Evolutionary conservation across 1,140 invertebrate species (phyloP).

Genomic region (Pteromalus puparum): DNA sequence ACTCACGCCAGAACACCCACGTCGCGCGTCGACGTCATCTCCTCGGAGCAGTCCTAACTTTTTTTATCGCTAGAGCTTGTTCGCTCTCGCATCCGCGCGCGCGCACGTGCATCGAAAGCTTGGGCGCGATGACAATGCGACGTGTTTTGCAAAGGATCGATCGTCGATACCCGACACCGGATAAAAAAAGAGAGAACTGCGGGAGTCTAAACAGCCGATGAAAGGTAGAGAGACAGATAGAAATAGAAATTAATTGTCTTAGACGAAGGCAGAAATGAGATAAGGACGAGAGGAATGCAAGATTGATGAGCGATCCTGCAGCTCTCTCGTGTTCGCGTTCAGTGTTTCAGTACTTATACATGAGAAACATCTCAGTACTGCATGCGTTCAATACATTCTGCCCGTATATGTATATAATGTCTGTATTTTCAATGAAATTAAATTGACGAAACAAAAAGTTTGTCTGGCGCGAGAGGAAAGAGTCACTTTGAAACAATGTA

Average conservation of each 20-base stretch:
- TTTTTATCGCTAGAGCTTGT: conserved; percentile 33
- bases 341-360: not conserved
- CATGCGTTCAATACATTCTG: not conserved
- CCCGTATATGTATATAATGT: not conserved
- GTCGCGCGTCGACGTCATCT: not conserved
- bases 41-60: conserved; percentile 6
- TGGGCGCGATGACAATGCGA: conserved; percentile 64
- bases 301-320: not conserved
- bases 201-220: conserved; percentile 69
- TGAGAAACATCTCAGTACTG: not conserved
- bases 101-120: conserved; percentile 6
- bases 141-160: conserved; percentile 71
- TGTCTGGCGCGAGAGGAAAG: not conserved
- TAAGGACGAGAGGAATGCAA: not conserved
- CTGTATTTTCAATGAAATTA: not conserved
- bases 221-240: too few species aligned
- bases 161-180: conserved; percentile 71
- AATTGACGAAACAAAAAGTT: not conserved
- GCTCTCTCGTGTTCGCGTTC: not conserved
- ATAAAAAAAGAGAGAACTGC: conserved; percentile 61
- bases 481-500: not conserved
- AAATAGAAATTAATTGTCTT: conserved; percentile 40
- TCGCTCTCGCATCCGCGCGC: not conserved
- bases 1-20: conserved; percentile 38
- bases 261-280: not conserved